Percentiles rank a stretch among this genome's conserved stretches.
phyloP scores from a whole-genome alignment of 2,113 vertebrate species.

The Excalfactoria chinensis region DNA sequence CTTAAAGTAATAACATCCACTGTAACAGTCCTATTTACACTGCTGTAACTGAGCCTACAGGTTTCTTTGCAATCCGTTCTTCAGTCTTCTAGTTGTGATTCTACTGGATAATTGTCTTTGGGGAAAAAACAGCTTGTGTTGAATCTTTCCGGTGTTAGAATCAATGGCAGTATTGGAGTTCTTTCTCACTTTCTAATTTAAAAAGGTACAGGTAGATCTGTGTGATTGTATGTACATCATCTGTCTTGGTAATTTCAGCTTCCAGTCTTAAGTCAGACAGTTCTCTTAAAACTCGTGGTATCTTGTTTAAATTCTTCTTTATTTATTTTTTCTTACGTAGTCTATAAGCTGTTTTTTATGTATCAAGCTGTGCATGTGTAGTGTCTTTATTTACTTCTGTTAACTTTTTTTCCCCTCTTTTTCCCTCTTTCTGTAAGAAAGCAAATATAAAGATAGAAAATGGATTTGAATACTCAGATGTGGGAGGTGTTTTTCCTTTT shows the following conservation, averaged over 20 bases:
- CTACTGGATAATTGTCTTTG: not conserved
- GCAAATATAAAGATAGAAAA: not conserved
- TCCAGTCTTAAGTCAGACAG: not conserved
- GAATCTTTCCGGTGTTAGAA: not conserved
- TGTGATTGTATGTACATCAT: not conserved
- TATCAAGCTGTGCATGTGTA: fast-evolving
- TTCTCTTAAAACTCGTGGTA: not conserved
- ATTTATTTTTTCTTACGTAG: not conserved
- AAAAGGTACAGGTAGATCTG: not conserved
- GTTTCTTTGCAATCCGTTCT: not conserved
- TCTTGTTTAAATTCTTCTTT: not conserved
- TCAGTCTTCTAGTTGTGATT: not conserved
- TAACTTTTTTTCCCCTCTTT: not conserved
- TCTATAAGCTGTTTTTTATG: not conserved
- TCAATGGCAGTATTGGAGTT: not conserved
- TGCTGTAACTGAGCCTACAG: not conserved
- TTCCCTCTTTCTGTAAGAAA: not conserved
- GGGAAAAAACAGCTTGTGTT: not conserved
- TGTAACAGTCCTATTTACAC: slow-evolving; percentile 3
- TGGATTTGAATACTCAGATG: not conserved
- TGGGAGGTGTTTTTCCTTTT: not conserved
- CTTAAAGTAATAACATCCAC: not conserved
- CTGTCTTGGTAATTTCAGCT: not conserved
- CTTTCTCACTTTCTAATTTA: not conserved
- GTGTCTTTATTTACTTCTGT: not conserved